These are phyloP conservation scores for Drosophila formosana DNA, from an alignment of 2,888 invertebrate species.

Conservation along the genomic window DNA sequence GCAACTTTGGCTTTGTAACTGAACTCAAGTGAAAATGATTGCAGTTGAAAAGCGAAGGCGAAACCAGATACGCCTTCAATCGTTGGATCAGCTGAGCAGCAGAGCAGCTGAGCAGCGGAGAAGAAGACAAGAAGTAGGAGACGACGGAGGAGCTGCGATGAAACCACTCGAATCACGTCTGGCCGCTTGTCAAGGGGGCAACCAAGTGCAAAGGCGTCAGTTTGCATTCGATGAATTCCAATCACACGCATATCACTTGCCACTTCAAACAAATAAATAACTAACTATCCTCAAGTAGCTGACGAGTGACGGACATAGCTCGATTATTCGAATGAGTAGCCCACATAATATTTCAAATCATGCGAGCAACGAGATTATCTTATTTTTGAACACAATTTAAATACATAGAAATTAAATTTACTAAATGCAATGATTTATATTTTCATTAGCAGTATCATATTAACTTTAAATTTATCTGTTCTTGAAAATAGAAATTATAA, in stretches of 20 bases:
- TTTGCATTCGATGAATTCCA: conserved; percentile 74
- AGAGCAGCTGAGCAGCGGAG: conserved; percentile 37
- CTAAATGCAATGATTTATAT: too few species aligned
- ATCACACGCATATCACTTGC: conserved; percentile 77
- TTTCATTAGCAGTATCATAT: too few species aligned
- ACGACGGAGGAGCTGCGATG: conserved; percentile 18
- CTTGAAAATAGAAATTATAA: neutral
- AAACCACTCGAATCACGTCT: conserved; percentile 60
- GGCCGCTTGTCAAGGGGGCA: conserved; percentile 38
- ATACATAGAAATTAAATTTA: neutral
- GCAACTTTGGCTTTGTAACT: conserved; percentile 62
- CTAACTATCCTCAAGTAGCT: conserved; percentile 26
- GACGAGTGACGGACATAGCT: conserved; percentile 20
- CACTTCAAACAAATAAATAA: conserved; percentile 48
- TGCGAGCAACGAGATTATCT: neutral
- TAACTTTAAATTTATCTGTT: too few species aligned
- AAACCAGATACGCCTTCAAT: conserved; percentile 79
- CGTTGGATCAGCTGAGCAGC: conserved; percentile 50
- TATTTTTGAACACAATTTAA: neutral
- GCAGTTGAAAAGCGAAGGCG: conserved; percentile 75
- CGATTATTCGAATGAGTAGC: conserved; percentile 3
- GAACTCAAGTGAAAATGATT: conserved; percentile 74
- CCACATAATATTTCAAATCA: neutral
- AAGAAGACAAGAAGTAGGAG: neutral
- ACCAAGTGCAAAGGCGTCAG: conserved; percentile 77